These are phyloP conservation scores for Gymnosoma rotundatum DNA, from an alignment of 2,888 invertebrate species.

Conservation along the genomic window DNA sequence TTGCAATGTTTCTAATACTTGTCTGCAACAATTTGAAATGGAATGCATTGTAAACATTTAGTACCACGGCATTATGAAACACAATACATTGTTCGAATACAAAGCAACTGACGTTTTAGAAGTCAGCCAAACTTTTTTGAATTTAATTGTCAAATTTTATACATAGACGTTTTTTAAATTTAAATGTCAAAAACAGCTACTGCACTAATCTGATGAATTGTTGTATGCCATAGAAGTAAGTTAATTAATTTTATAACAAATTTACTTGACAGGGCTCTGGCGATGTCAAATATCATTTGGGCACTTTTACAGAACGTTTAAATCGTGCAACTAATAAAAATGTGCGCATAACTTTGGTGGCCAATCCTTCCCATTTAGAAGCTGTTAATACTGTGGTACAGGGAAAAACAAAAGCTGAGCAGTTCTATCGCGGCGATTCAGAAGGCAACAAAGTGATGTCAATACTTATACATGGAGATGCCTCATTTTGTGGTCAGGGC, in stretches of 20 bases:
- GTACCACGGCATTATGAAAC: too few species aligned
- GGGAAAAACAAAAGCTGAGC: constrained; percentile 94
- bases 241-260: not conserved
- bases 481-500: constrained; percentile 87
- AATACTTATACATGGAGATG: constrained; percentile 87
- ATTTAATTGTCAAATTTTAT: too few species aligned
- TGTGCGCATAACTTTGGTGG: constrained; percentile 92
- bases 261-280: constrained; percentile 87
- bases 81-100: too few species aligned
- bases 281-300: constrained; percentile 96
- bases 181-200: too few species aligned
- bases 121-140: too few species aligned
- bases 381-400: constrained; percentile 93
- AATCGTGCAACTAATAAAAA: constrained; percentile 90
- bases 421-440: constrained; percentile 90
- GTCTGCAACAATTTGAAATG: too few species aligned
- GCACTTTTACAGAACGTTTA: constrained; percentile 92
- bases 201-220: too few species aligned
- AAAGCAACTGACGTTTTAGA: too few species aligned
- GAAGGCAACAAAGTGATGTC: constrained; percentile 87
- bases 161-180: too few species aligned
- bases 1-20: too few species aligned
- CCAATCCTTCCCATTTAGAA: constrained; percentile 97
- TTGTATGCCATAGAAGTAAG: not conserved
- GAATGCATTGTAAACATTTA: too few species aligned